These are phyloP conservation scores for Papilio elwesi DNA, from an alignment of 2,888 invertebrate species.

Conservation along the genomic window DNA sequence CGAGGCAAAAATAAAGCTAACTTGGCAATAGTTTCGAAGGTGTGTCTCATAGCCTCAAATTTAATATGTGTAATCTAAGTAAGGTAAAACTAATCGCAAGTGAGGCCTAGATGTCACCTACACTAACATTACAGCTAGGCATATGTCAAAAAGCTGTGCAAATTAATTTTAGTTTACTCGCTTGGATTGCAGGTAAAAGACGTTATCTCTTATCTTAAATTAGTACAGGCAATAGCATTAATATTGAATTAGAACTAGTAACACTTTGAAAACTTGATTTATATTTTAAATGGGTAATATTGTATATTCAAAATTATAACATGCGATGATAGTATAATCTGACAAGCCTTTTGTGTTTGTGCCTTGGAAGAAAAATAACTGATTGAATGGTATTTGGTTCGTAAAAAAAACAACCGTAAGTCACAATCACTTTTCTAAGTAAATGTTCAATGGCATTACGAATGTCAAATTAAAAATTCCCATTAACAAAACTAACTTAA, in stretches of 20 bases:
- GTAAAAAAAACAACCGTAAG: too few relatives aligned
- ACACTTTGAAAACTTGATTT: slow-evolving; percentile 5
- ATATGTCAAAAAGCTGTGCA: slow-evolving; percentile 38
- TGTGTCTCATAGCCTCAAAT: slow-evolving; percentile 22
- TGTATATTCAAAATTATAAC: background rate
- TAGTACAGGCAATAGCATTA: slow-evolving; percentile 5
- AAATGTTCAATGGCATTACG: too few relatives aligned
- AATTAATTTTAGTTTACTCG: slow-evolving; percentile 29
- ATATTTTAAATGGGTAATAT: slow-evolving; percentile 5
- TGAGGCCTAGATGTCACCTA: slow-evolving; percentile 45
- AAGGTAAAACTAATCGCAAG: slow-evolving; percentile 48
- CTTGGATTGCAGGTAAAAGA: slow-evolving; percentile 1
- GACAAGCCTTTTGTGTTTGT: too few relatives aligned
- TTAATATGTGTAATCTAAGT: slow-evolving; percentile 46
- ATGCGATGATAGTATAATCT: background rate
- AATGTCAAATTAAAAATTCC: background rate
- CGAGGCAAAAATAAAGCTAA: background rate
- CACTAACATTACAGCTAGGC: slow-evolving; percentile 43
- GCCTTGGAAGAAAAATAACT: too few relatives aligned
- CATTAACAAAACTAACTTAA: background rate
- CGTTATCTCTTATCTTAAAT: slow-evolving; percentile 38
- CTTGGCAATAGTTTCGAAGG: background rate
- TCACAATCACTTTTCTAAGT: too few relatives aligned
- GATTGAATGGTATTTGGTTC: too few relatives aligned
- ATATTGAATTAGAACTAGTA: slow-evolving; percentile 18